Percentiles rank a stretch among this genome's conserved stretches.
phyloP scores from a whole-genome alignment of 2,113 vertebrate species.

The Mesoclemmys tuberculata region DNA sequence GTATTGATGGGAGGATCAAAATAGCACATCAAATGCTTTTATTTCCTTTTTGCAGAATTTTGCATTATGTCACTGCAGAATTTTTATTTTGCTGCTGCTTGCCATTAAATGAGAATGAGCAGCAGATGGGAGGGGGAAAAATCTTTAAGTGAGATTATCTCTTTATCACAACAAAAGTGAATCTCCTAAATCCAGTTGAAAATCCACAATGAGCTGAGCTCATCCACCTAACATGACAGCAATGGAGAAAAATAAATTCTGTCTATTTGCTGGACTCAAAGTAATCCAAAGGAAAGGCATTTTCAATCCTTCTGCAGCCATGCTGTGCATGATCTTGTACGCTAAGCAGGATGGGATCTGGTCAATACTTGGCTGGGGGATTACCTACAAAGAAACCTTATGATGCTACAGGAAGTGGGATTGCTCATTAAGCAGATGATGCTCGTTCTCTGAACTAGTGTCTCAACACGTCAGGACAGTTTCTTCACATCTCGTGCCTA shows the following conservation, averaged over 20 bases:
- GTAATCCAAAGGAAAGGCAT: background rate
- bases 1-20: background rate
- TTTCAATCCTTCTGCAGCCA: background rate
- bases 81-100: background rate
- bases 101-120: background rate
- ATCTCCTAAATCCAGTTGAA: constrained; percentile 20
- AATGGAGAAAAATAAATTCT: background rate
- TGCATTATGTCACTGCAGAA: background rate
- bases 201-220: background rate
- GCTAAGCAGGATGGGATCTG: background rate
- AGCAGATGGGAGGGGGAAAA: accelerated
- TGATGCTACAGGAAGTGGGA: background rate
- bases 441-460: background rate
- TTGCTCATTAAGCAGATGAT: background rate
- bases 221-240: background rate
- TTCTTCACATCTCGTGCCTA: background rate
- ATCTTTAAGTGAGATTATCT: background rate
- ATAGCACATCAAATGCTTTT: background rate
- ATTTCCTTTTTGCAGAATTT: background rate
- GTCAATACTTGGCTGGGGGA: background rate
- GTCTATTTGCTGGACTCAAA: background rate
- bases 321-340: background rate
- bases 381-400: background rate
- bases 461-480: background rate
- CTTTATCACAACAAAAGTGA: constrained; percentile 17